These are phyloP conservation scores for Mesocricetus auratus DNA, from an alignment of 2,113 vertebrate genomes.

Conservation along the genomic window DNA sequence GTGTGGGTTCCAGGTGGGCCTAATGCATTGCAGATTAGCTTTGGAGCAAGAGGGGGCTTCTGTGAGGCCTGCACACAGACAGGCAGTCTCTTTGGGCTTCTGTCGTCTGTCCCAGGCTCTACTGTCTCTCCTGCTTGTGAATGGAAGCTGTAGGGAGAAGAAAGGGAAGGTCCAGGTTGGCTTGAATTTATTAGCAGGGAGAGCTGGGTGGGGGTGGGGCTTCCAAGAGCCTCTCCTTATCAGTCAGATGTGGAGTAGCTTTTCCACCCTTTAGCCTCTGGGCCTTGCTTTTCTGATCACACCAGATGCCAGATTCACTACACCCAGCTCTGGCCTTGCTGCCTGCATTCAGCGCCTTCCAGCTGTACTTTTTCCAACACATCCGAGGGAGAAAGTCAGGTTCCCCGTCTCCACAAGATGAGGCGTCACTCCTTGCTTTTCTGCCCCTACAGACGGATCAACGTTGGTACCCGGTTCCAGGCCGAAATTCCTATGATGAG, in stretches of 20 bases:
- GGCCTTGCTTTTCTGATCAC: not conserved
- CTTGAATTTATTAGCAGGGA: not conserved
- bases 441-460: constrained; percentile 91
- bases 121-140: not conserved
- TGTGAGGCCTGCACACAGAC: not conserved
- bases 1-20: not conserved
- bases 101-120: not conserved
- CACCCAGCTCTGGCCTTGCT: not conserved
- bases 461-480: constrained; percentile 96
- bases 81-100: not conserved
- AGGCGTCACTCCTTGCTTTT: constrained; percentile 7
- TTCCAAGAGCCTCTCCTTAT: not conserved
- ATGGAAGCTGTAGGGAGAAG: constrained; percentile 1
- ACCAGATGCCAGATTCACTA: not conserved
- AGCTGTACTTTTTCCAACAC: not conserved
- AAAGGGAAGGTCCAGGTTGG: not conserved
- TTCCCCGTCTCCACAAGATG: not conserved
- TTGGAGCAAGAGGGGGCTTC: not conserved
- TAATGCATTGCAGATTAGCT: not conserved
- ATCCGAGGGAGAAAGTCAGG: not conserved
- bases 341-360: not conserved
- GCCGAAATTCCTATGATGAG: constrained; percentile 95
- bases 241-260: not conserved
- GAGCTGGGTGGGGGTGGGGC: too few species aligned
- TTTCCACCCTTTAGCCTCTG: not conserved